phyloP scores from a whole-genome alignment of 2,113 vertebrate species.

The Microcebus jonahi region DNA sequence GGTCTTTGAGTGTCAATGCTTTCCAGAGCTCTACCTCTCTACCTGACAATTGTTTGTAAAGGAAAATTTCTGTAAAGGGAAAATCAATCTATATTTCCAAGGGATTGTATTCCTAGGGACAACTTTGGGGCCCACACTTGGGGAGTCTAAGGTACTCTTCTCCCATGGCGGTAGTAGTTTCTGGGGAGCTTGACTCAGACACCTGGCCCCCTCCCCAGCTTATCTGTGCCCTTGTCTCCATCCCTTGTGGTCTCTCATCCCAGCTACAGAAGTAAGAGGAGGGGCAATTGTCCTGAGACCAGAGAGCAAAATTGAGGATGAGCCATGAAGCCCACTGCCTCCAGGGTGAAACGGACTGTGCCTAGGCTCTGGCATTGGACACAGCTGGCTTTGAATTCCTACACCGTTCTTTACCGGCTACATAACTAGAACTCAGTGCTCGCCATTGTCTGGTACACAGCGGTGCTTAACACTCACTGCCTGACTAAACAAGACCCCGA shows the following conservation, averaged over 20 bases:
- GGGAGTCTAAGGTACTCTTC: background rate
- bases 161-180: background rate
- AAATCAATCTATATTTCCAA: background rate
- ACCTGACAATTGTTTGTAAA: background rate
- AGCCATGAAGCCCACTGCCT: background rate
- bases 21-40: background rate
- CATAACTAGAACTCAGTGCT: background rate
- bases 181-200: background rate
- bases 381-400: background rate
- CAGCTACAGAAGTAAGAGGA: background rate
- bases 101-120: background rate
- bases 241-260: background rate
- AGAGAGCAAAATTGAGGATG: background rate
- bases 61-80: background rate
- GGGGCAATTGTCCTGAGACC: background rate
- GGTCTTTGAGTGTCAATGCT: background rate
- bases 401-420: background rate
- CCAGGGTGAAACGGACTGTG: rapidly evolving
- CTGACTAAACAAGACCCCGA: background rate
- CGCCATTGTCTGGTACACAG: background rate
- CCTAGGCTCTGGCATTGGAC: background rate
- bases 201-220: background rate
- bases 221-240: background rate
- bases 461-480: background rate
- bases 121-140: background rate